Conservation (phyloP, 2,113 vertebrate genomes). For the Madoqua kirkii region DNA sequence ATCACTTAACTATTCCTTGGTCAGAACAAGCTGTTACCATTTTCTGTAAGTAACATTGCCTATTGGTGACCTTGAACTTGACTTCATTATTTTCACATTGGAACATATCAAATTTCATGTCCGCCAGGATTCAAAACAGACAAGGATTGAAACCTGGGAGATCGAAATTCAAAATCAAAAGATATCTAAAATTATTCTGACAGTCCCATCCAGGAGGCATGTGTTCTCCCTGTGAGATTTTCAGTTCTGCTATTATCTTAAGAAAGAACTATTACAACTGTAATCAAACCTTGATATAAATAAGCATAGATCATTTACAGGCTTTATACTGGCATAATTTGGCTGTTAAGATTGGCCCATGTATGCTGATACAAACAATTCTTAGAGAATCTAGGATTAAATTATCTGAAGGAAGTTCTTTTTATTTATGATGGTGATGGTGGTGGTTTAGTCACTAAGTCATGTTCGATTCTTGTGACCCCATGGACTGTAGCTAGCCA, state of each 20-base stretch:
- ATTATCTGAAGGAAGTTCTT: not conserved
- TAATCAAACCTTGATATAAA: not conserved
- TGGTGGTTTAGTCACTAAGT: not conserved
- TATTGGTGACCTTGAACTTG: not conserved
- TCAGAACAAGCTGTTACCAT: not conserved
- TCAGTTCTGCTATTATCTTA: not conserved
- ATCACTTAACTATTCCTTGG: not conserved
- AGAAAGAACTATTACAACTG: not conserved
- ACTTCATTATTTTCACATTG: not conserved
- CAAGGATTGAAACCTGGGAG: not conserved
- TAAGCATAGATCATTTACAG: not conserved
- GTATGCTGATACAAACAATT: not conserved
- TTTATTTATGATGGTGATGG: not conserved
- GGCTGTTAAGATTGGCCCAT: not conserved
- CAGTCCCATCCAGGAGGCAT: not conserved
- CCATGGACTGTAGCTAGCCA: not conserved
- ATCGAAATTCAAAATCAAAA: not conserved
- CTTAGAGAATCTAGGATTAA: not conserved
- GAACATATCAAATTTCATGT: not conserved
- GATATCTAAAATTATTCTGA: not conserved
- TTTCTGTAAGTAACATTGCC: not conserved
- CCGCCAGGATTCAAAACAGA: not conserved
- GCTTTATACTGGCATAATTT: not conserved
- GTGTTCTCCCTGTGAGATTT: not conserved
- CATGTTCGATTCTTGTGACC: fast-evolving